Evolutionary conservation across 2,797 vertebrate species (phyloP), one percentile per base, ranked within the genome.

Genomic region (Siniperca obscura): DNA sequence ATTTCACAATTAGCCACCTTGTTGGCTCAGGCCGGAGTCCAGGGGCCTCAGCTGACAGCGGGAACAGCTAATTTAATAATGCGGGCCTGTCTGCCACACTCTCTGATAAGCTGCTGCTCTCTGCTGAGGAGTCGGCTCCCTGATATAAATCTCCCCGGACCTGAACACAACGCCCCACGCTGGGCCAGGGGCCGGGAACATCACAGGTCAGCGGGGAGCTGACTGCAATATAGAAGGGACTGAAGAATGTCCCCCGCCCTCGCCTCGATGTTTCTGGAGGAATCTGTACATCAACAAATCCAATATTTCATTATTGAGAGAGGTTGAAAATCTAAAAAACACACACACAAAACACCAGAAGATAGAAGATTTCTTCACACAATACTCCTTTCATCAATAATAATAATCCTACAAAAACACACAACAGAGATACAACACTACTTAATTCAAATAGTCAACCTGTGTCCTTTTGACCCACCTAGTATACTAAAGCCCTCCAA

Each of bases 41-140:
- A 87, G 79, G 82, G 85, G 70, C 83, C 87, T 94, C 87, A 90
- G 90, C 88, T 92, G 90, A 93, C 90, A 87, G 91, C 65, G 40
- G 87, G 92, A 91, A 87, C 13, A 52, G 75, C 87, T 93, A 82
- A 93, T 93, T 89, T 89, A 90, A 95, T 91, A 91, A 94, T 14
- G 70, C 4, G 22, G 53, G 59, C 81, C 78, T 84, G 90, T 86
- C 90, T 55, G 83, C 78, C 81, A 78, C 82, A 66, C 87, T 83
- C 84, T 91, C 86, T 90, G 90, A 91, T 91, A 87, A 92, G 89
- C 76, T 79, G 91, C 83, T 30, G 87, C 87, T 81, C 72, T 82
- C 86, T 16, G 70, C 87, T 71, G 84, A 89, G 89, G 82, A 87
- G 82, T 89, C 50, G 13, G 60, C 77, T 81, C 61, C 67, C 66